phyloP scores from a whole-genome alignment of 2,888 invertebrate genomes.

The Abrostola triplasia region DNA sequence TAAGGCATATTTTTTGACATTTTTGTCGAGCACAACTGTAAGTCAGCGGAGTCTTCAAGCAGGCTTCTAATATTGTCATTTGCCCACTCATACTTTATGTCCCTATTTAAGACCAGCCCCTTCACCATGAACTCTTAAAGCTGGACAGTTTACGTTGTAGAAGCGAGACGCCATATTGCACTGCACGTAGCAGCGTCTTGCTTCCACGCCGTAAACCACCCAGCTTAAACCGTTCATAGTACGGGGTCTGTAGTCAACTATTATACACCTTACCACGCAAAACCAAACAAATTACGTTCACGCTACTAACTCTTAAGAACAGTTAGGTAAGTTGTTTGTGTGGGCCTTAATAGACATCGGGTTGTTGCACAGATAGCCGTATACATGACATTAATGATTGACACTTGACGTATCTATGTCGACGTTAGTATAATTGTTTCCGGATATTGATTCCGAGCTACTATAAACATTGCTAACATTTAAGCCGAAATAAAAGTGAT shows the following conservation, averaged over 20 bases:
- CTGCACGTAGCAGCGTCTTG: too few relatives aligned
- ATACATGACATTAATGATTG: conserved; percentile 1
- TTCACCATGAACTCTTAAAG: not conserved
- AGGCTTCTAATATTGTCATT: too few relatives aligned
- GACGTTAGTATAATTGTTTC: conserved; percentile 1
- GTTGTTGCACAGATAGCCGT: not conserved
- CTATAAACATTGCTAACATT: too few relatives aligned
- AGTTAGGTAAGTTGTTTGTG: not conserved
- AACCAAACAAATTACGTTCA: not conserved
- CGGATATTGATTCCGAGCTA: not conserved
- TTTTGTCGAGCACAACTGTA: too few relatives aligned
- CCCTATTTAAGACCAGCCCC: too few relatives aligned
- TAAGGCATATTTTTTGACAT: too few relatives aligned
- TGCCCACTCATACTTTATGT: too few relatives aligned
- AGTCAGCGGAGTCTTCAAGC: too few relatives aligned
- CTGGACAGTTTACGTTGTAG: too few relatives aligned
- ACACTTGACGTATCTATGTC: not conserved
- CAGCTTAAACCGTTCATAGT: too few relatives aligned
- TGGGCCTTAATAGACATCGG: conserved; percentile 3
- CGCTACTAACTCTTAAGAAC: not conserved
- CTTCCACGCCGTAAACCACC: not conserved
- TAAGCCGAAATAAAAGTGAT: too few relatives aligned
- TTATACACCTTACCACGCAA: not conserved
- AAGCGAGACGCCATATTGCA: too few relatives aligned
- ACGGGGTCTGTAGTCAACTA: not conserved